Percentiles rank a stretch among this genome's conserved stretches.
Evolutionary conservation across 2,113 vertebrate genomes (phyloP).

Genomic region (Columba janthina): DNA sequence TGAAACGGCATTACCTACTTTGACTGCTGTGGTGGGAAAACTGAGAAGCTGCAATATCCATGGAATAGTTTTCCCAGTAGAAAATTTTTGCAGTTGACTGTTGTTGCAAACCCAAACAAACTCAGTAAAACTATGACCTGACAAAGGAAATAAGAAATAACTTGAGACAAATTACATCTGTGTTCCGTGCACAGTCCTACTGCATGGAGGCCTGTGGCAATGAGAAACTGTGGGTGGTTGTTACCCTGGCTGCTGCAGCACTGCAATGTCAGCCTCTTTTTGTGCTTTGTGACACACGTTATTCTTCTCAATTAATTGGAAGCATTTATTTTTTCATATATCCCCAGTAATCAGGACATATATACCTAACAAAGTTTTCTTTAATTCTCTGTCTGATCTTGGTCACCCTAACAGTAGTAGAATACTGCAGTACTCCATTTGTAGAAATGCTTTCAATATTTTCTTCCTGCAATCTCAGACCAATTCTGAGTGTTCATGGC

Average conservation of each 20-base stretch:
- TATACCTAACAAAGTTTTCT: neutral
- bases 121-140: neutral
- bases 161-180: neutral
- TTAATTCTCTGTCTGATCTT: neutral
- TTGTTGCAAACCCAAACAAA: neutral
- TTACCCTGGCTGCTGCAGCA: neutral
- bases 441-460: neutral
- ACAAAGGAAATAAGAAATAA: neutral
- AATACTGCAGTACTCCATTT: neutral
- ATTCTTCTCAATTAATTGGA: neutral
- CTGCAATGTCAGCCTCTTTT: neutral
- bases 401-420: neutral
- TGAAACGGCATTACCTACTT: neutral
- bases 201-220: neutral
- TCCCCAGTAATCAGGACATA: neutral
- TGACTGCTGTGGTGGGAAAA: neutral
- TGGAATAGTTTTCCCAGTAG: neutral
- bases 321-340: neutral
- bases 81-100: neutral
- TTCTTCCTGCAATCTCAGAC: neutral
- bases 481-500: neutral
- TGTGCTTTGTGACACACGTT: neutral
- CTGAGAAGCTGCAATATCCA: neutral
- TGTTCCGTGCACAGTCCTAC: neutral
- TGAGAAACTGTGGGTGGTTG: neutral